Conservation (phyloP, 2,888 invertebrate species). For the Hoplodrina blanda region DNA sequence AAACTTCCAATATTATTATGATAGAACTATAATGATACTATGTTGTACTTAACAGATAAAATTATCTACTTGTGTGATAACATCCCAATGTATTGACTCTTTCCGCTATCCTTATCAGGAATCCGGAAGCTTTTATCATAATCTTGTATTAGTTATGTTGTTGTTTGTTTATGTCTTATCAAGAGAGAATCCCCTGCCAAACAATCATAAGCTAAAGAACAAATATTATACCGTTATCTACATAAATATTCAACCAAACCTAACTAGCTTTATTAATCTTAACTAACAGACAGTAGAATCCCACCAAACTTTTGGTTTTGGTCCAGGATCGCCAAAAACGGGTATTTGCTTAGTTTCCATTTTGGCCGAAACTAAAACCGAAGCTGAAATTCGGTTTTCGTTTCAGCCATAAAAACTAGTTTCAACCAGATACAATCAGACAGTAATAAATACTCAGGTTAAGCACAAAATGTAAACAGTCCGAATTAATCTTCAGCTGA, state of each 20-base stretch:
- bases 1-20: no score
- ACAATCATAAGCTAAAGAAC: neutral
- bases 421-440: neutral
- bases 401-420: no score
- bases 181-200: neutral
- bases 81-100: neutral
- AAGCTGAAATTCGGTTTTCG: no score
- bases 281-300: neutral
- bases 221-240: slow-evolving; percentile 8
- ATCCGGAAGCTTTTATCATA: neutral
- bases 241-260: neutral
- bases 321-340: no score
- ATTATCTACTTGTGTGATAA: slow-evolving; percentile 5
- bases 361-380: no score
- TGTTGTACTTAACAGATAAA: no score
- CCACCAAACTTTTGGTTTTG: no score
- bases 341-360: no score
- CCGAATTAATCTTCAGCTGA: neutral
- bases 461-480: neutral
- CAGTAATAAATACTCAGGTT: neutral
- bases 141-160: neutral
- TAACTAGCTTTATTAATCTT: neutral
- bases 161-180: neutral
- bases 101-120: neutral
- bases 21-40: no score